These are phyloP conservation scores for Epicauta chinensis DNA, from an alignment of 1,140 invertebrate species.

Conservation along the genomic window DNA sequence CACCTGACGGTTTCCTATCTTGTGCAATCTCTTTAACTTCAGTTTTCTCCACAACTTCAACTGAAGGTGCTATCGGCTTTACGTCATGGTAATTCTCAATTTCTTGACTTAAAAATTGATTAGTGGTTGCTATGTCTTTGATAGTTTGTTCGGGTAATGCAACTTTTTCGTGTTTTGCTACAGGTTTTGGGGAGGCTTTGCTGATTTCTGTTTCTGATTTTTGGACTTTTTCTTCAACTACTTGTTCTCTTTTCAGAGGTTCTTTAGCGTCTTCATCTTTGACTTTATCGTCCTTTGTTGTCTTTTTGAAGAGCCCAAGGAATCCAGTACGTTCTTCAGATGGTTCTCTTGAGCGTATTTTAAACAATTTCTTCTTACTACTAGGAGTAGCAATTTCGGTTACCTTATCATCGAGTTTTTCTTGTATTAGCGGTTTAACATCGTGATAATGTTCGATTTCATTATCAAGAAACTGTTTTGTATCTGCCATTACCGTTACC, in stretches of 20 bases:
- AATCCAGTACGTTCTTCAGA: constrained; percentile 1
- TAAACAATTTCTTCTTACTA: neutral
- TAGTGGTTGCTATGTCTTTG: constrained; percentile 10
- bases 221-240: too few relatives aligned
- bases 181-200: too few relatives aligned
- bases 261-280: constrained; percentile 2
- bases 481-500: constrained; percentile 14
- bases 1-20: neutral
- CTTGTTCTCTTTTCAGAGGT: too few relatives aligned
- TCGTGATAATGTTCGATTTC: constrained; percentile 21
- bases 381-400: too few relatives aligned
- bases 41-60: neutral
- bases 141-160: constrained; percentile 5
- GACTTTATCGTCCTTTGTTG: constrained; percentile 6
- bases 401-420: constrained; percentile 4
- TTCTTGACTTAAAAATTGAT: constrained; percentile 9
- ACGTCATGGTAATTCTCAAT: constrained; percentile 13
- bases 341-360: neutral
- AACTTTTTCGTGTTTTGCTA: neutral
- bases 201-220: too few relatives aligned
- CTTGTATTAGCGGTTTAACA: constrained; percentile 9
- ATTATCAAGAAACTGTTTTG: constrained; percentile 16
- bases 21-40: neutral
- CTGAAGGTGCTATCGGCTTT: neutral
- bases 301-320: constrained; percentile 13